phyloP scores from a whole-genome alignment of 1,140 invertebrate species.

The Coelopa frigida region DNA sequence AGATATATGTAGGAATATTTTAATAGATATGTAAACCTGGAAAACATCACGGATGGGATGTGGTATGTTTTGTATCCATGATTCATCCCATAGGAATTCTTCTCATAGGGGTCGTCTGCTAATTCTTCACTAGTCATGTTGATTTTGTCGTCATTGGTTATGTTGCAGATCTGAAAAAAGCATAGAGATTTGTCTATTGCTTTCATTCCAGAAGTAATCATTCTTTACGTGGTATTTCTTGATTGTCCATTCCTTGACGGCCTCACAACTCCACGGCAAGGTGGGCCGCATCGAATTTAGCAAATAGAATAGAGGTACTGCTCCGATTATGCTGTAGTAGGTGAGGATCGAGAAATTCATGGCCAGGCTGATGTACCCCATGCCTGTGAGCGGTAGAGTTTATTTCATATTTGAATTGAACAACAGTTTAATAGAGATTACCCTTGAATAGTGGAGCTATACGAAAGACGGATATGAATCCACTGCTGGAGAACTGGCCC shows the following conservation, averaged over 20 bases:
- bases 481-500: conserved; percentile 37
- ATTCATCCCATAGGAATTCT: no score
- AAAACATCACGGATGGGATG: no score
- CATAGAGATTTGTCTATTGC: no score
- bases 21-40: no score
- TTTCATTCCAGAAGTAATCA: no score
- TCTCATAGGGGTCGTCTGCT: no score
- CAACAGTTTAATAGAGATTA: background rate
- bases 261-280: conserved; percentile 37
- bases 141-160: no score
- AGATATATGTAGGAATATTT: no score
- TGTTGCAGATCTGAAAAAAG: no score
- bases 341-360: conserved; percentile 21
- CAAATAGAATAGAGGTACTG: conserved; percentile 28
- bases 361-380: conserved; percentile 29
- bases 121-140: no score
- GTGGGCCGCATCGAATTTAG: conserved; percentile 25
- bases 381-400: conserved; percentile 16
- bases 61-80: no score
- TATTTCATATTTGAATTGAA: background rate
- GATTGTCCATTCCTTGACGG: conserved; percentile 3
- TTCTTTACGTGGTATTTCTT: no score
- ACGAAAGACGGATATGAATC: conserved; percentile 32
- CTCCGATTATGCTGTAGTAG: conserved; percentile 27
- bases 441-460: conserved; percentile 38